Evolutionary conservation across 2,113 vertebrate species (phyloP).

Genomic region (Megalops atlanticus): DNA sequence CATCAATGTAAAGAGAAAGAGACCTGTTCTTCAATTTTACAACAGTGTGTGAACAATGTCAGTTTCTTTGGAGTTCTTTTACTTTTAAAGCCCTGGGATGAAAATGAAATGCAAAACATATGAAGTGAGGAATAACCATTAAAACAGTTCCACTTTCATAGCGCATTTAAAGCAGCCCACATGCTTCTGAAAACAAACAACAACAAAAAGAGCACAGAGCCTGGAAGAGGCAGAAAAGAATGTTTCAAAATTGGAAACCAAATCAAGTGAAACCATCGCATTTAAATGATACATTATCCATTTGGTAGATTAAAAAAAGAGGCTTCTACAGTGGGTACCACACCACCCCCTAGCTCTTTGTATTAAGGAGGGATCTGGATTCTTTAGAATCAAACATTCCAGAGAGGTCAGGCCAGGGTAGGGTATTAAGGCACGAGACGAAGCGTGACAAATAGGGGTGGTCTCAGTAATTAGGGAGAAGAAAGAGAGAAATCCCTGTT

Average conservation of each 20-base stretch:
- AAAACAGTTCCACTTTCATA: not conserved
- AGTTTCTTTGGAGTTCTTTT: too few species aligned
- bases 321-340: not conserved
- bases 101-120: not conserved
- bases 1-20: too few species aligned
- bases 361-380: slow-evolving; percentile 42
- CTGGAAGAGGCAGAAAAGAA: slow-evolving; percentile 3
- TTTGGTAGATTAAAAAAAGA: not conserved
- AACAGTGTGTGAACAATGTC: too few species aligned
- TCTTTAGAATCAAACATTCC: slow-evolving; percentile 53
- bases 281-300: slow-evolving; percentile 33
- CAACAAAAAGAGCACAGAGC: not conserved
- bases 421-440: slow-evolving; percentile 54
- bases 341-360: slow-evolving; percentile 34
- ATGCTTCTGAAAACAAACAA: not conserved
- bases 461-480: slow-evolving; percentile 58
- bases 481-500: slow-evolving; percentile 55
- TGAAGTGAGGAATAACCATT: not conserved
- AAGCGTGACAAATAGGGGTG: slow-evolving; percentile 58
- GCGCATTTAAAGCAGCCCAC: not conserved
- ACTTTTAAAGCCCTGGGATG: too few species aligned
- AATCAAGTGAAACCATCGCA: slow-evolving; percentile 21
- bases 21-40: too few species aligned
- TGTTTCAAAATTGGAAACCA: slow-evolving; percentile 33
- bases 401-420: slow-evolving; percentile 48